Percentiles rank a stretch among this genome's conserved stretches.
Evolutionary conservation across 2,888 invertebrate genomes (phyloP).

Genomic region (Polyommatus icarus): DNA sequence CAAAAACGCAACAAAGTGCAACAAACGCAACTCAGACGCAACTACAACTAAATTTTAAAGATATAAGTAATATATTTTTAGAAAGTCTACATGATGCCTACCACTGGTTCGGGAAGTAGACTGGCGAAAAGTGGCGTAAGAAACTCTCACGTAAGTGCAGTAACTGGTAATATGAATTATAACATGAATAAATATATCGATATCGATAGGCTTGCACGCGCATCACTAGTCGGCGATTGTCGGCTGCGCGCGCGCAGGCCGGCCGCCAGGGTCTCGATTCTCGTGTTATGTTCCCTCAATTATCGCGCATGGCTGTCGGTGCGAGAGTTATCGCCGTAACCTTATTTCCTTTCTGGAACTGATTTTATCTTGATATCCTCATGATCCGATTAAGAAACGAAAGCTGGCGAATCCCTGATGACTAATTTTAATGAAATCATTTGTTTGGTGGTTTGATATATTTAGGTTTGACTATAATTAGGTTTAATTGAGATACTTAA

Average conservation of each 20-base stretch:
- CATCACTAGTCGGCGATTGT: constrained; percentile 52
- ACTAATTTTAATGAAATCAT: not conserved
- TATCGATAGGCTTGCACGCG: not conserved
- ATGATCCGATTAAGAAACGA: not conserved
- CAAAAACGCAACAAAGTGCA: no score
- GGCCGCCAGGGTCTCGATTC: constrained; percentile 44
- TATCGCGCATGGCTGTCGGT: constrained; percentile 49
- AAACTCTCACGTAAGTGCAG: no score
- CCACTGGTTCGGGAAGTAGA: no score
- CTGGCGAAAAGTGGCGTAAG: no score
- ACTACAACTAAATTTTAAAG: no score
- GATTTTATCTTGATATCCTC: not conserved
- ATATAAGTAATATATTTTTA: no score
- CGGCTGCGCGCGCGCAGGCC: constrained; percentile 50
- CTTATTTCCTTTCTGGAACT: constrained; percentile 43
- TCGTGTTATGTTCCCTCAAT: constrained; percentile 50
- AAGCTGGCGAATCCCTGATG: not conserved
- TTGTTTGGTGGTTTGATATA: not conserved
- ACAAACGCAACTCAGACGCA: no score
- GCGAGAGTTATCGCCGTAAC: constrained; percentile 56
- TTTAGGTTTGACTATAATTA: not conserved
- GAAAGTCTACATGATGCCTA: no score
- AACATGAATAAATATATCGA: not conserved
- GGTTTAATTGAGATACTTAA: no score
- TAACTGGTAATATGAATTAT: no score